These are phyloP conservation scores for Cacatua alba DNA, from an alignment of 2,113 vertebrate genomes.

Conservation along the genomic window DNA sequence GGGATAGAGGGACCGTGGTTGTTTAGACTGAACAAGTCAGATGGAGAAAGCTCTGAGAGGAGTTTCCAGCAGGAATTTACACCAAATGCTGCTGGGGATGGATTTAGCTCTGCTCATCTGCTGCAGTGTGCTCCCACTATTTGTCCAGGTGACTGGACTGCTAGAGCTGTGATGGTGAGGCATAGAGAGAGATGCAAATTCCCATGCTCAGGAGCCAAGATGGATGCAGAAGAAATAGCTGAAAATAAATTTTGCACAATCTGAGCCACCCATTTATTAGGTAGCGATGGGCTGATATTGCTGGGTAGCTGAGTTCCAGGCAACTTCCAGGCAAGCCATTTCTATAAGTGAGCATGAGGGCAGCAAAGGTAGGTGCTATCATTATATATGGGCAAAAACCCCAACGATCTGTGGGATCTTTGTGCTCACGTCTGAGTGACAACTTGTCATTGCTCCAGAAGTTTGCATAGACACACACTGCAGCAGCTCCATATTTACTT, in stretches of 20 bases:
- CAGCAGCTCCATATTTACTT: accelerated
- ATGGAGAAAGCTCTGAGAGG: background rate
- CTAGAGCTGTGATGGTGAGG: background rate
- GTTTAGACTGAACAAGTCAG: background rate
- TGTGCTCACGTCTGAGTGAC: background rate
- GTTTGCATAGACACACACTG: background rate
- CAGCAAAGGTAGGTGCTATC: background rate
- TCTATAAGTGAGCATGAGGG: background rate
- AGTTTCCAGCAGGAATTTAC: background rate
- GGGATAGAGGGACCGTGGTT: too few species aligned
- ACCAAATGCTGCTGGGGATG: accelerated
- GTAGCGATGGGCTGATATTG: background rate
- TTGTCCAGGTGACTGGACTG: background rate
- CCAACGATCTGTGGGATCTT: background rate
- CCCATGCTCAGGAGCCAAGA: background rate
- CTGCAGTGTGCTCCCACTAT: background rate
- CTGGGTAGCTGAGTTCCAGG: background rate
- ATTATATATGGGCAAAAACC: background rate
- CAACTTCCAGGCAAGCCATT: background rate
- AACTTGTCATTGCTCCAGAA: background rate
- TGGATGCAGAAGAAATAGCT: background rate
- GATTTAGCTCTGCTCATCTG: background rate
- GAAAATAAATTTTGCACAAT: background rate
- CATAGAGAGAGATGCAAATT: accelerated
- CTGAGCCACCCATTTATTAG: background rate